Base-by-base conservation (phyloP, 2,797 vertebrate species). In the Phaenicophaeus curvirostris region DNA sequence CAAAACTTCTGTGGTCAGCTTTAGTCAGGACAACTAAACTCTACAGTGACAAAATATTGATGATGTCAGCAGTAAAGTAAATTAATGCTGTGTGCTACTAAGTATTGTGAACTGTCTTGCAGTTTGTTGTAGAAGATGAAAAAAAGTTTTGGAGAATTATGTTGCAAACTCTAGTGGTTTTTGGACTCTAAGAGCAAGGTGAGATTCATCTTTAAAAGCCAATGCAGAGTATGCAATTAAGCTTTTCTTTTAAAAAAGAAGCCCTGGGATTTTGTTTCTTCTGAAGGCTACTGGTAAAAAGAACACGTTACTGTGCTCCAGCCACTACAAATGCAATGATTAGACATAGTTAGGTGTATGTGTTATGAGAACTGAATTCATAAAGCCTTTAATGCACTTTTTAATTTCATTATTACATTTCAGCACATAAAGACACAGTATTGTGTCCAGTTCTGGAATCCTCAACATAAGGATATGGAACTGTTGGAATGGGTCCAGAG, bases 1-100 rank as follows among this genome's bases (percentile, higher is more conserved):
- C 50, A 65, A 94, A 95, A 95, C 71, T 82, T 95, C 90, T 37
- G 48, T 17, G 94, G 93, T 96, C 94, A 95, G 92, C 92, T 95
- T 95, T 96, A 85, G 83, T n/a, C 8, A 89, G 94, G 73, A 89
- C 46, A 39, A 41, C 68, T 80, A 81, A 92, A 95, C 57, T 89
- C 58, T 31, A 42, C 8, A 57, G 48, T 90, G 92, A 93, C 91
- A 71, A 90, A 93, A 81, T 80, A 68, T 75, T 94, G 93, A 91
- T 85, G 85, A 87, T 39, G 53, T 89, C 91, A 82, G 93, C 89
- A 61, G 61, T 80, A 84, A 90, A 66, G 65, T 72, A 92, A 91
- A 90, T 69, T 91, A 75, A 62, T 48, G 19, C 7, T 44, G 20
- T 51, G 23, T 91, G 84, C 28, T 80, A 67, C 89, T 42, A 48